phyloP scores from a whole-genome alignment of 2,797 vertebrate genomes.

The Ctenopoma kingsleyae region DNA sequence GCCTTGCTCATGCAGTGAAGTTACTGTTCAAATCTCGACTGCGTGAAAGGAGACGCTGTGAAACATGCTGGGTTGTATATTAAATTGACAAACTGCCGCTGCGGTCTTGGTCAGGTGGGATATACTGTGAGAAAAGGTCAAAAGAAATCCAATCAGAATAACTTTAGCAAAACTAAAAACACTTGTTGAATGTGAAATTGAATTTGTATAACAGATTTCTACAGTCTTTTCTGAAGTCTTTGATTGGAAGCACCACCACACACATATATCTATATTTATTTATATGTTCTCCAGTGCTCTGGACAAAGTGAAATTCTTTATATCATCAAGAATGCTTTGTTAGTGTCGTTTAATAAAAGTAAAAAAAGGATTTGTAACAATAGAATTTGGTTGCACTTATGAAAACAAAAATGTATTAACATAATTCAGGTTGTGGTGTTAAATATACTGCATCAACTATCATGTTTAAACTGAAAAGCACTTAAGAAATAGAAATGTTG shows the following conservation, averaged over 20 bases:
- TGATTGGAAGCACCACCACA: background rate
- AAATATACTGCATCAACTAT: no score
- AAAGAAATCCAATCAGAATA: background rate
- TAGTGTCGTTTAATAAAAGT: background rate
- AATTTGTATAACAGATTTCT: no score
- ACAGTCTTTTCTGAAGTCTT: background rate
- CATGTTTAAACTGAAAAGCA: no score
- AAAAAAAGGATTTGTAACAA: no score
- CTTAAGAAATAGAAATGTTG: no score
- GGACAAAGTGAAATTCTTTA: background rate
- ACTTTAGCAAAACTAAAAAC: no score
- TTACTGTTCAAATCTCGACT: constrained; percentile 24
- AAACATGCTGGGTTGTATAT: background rate
- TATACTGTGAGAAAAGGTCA: background rate
- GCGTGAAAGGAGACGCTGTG: background rate
- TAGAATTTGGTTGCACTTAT: no score
- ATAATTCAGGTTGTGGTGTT: no score
- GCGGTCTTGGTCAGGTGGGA: background rate
- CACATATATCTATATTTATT: background rate
- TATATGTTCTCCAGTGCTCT: background rate
- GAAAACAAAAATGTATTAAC: no score
- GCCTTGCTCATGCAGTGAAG: background rate
- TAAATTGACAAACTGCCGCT: background rate
- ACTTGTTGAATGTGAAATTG: no score
- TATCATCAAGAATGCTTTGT: background rate